Base-by-base conservation (phyloP, 2,113 vertebrate species). In the Hipposideros armiger region DNA sequence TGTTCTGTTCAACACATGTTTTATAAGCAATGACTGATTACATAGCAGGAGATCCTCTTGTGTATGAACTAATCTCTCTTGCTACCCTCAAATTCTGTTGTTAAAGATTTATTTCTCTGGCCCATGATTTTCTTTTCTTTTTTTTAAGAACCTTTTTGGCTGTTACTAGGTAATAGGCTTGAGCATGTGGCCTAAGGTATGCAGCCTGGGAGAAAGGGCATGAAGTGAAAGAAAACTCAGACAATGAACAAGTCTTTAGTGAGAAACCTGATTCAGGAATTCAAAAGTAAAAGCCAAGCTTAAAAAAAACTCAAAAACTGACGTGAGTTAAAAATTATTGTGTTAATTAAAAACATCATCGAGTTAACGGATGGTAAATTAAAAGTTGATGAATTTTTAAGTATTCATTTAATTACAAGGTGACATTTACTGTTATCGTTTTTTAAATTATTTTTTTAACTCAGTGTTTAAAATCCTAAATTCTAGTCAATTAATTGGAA, bases 341-440 rank as follows among this genome's bases (percentile, higher is more conserved):
- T 42, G 13, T 93, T 90, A 96, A 92, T 96, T 93, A 95, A 96
- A 83, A 74, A 82, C 4, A 1, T 89, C 56, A 86, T 54, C 82
- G 54, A 88, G 54, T 91, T 95, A 91, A 91, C 42, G 81, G n/a
- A 26, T 5, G 86, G 22, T 19, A 90, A 94, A 92, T 80, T 50
- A 87, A 94, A 90, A 86, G 7, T 74, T 69, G 11, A 83, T 76
- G 86, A 69, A 82, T 64, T 84, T 90, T 80, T 52, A 91, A 95
- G 58, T 74, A 85, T 91, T 91, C 66, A 78, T 66, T 92, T 86
- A 78, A 62, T 92, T 91, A 80, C 3, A 72, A 82, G 36, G 11
- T 96, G n/a, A 72, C 10, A 74, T 80, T 93, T 78, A 62, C 40
- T 93, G n/a, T 64, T 81, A 90, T 30, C 22, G 56, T 92, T 86